Evolutionary conservation across 2,113 vertebrate species (phyloP), one percentile per base, ranked within the genome.

Genomic region (Burhinus oedicnemus): DNA sequence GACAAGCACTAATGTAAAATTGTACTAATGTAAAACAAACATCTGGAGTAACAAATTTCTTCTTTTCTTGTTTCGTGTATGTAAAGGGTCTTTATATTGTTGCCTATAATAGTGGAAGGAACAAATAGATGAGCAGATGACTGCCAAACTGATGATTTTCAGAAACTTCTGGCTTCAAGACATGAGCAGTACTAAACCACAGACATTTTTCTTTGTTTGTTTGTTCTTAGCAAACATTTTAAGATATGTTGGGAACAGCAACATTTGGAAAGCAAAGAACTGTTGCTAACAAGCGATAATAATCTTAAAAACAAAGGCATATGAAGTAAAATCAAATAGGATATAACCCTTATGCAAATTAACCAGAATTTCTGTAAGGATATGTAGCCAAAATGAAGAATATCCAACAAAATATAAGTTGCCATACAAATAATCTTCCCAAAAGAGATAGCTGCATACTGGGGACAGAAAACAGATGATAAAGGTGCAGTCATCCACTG

Each of bases 241-340:
- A 89, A 58, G 69, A 60, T 95, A 72, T 71, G 20, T 93, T 95
- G 61, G n/a, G 90, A 97, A 91, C 16, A 92, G 52, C 54, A 95
- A 21, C 34, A 86, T 89, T 70, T 96, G 34, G 60, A 93, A 86
- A 36, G 58, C 47, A 84, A 94, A 61, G 60, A 91, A 30, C 55
- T 90, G 61, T 74, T 91, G 23, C 81, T 90, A 90, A 81, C 44
- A 81, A 83, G 42, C 6, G 3, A n/a, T 89, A 58, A 74, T 84
- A 62, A 77, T 76, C 93, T 92, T 87, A 68, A 97, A 90, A 89
- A 30, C 58, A 98, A 94, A 88, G 66, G 29, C 16, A 64, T 68
- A 36, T 62, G 32, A 92, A 82, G 54, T 96, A 57, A 97, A 93
- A 74, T 86, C 86, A 83, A 94, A 71, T 72, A 87, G 51, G 26